phyloP scores from a whole-genome alignment of 2,888 invertebrate genomes.

The Venusia cambrica region DNA sequence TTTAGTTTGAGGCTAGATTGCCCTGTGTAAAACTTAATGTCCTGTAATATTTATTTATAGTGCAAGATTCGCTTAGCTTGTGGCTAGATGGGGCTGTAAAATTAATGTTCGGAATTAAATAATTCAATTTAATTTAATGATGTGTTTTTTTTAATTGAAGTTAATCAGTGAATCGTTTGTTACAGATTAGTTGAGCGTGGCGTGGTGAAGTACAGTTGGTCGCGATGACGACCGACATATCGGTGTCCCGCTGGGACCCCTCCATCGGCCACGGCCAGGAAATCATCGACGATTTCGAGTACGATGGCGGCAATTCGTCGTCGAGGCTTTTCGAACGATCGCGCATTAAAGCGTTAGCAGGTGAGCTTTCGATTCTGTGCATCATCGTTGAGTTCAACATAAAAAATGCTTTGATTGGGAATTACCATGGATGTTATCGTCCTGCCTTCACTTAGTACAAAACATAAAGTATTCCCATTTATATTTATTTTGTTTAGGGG shows the following conservation, averaged over 20 bases:
- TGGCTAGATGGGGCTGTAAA: no score
- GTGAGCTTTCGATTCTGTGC: slow-evolving; percentile 81
- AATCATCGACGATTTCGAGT: slow-evolving; percentile 98
- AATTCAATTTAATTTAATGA: no score
- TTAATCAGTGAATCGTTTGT: no score
- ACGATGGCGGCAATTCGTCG: slow-evolving; percentile 99
- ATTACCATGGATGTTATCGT: no score
- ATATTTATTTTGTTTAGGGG: no score
- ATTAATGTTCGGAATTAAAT: no score
- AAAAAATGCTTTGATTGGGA: no score
- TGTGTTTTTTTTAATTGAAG: no score
- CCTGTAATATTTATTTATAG: slow-evolving; percentile 14
- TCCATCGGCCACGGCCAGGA: slow-evolving; percentile 93
- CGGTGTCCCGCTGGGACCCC: slow-evolving; percentile 98
- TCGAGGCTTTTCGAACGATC: slow-evolving; percentile 99
- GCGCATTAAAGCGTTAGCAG: slow-evolving; percentile 98
- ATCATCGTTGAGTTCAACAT: not conserved
- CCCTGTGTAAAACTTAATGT: slow-evolving; percentile 5
- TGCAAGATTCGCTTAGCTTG: slow-evolving; percentile 5
- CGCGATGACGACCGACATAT: slow-evolving; percentile 97
- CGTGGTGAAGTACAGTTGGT: slow-evolving; percentile 67
- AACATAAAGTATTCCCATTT: no score
- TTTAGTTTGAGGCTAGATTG: no score
- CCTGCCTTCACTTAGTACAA: no score
- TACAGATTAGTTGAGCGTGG: slow-evolving; percentile 69